These are phyloP conservation scores for Heliocidaris erythrogramma DNA, from an alignment of 35 echinoderm and acorn worm genomes.

Conservation along the genomic window DNA sequence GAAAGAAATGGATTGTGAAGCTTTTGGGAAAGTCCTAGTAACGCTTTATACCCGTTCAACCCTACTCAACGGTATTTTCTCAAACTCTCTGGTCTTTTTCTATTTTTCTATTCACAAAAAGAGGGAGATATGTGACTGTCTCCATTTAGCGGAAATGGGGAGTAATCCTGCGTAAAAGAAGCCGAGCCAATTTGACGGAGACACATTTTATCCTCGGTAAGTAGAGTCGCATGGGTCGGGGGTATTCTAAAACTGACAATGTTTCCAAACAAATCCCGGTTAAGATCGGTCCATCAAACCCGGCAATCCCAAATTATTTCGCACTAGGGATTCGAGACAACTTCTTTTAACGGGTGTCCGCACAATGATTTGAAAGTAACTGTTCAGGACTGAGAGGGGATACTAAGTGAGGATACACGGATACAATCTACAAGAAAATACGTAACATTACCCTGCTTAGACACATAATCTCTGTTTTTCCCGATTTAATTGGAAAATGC, in stretches of 20 bases:
- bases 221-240: background rate
- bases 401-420: background rate
- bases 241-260: background rate
- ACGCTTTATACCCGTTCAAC: background rate
- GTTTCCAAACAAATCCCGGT: background rate
- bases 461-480: too few species aligned
- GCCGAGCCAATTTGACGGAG: background rate
- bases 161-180: background rate
- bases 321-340: background rate
- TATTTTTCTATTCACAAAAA: background rate
- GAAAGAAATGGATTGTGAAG: background rate
- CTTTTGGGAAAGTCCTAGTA: background rate
- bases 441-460: too few species aligned
- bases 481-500: too few species aligned
- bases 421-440: too few species aligned
- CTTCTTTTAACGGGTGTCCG: background rate
- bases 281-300: background rate
- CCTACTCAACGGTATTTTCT: background rate
- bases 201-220: background rate
- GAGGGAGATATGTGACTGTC: background rate
- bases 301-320: background rate
- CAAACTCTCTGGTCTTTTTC: too few species aligned
- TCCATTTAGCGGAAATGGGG: background rate
- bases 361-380: background rate
- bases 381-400: background rate